Percentiles rank a stretch among this genome's conserved stretches.
These are phyloP conservation scores for Clusia tigrina DNA, from an alignment of 2,888 invertebrate species.

Conservation along the genomic window DNA sequence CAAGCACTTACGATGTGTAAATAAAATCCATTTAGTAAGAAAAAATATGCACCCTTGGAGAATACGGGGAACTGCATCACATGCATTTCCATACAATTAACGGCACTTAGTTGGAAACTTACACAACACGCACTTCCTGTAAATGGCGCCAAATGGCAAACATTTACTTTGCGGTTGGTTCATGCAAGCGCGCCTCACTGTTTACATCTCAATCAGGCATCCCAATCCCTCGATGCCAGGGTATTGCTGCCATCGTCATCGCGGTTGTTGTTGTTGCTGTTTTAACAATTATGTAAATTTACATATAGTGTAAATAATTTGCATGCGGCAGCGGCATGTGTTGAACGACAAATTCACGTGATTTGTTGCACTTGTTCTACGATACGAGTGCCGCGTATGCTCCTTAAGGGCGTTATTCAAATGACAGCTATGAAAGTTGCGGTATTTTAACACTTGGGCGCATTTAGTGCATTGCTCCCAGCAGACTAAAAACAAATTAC, in stretches of 20 bases:
- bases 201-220: constrained; percentile 20
- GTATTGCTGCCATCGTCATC: not conserved
- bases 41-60: not conserved
- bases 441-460: not conserved
- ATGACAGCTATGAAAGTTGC: not conserved
- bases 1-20: no score
- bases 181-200: not conserved
- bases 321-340: constrained; percentile 7
- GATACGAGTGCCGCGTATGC: no score
- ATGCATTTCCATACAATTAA: not conserved
- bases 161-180: constrained; percentile 26
- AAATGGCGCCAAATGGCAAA: constrained; percentile 41
- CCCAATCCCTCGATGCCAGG: not conserved
- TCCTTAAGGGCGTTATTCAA: not conserved
- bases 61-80: not conserved
- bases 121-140: constrained; percentile 38
- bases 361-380: not conserved
- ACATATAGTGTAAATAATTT: constrained; percentile 13
- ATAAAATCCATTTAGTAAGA: no score
- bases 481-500: not conserved
- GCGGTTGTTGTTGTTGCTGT: constrained; percentile 10
- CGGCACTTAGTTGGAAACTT: not conserved
- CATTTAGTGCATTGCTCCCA: not conserved
- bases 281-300: constrained; percentile 17
- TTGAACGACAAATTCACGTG: not conserved